Evolutionary conservation across 2,797 vertebrate species (phyloP).

Genomic region (Hippoglossus hippoglossus): DNA sequence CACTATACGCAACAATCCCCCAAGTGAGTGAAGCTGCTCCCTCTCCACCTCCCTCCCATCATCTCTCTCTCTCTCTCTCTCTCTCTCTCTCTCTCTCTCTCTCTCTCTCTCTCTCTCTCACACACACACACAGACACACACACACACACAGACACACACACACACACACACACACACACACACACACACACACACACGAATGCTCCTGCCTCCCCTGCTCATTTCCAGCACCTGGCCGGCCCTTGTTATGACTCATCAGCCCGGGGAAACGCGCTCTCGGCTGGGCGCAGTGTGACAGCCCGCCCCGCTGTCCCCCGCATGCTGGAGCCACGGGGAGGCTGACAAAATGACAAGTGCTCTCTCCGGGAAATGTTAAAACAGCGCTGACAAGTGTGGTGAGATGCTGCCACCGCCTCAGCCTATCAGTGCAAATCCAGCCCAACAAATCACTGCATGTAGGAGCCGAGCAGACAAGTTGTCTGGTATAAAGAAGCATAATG

Average conservation of each 20-base stretch:
- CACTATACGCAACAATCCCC: constrained; percentile 42
- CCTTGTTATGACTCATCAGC: constrained; percentile 76
- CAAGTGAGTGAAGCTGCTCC: constrained; percentile 47
- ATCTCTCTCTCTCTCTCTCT: constrained; percentile 21
- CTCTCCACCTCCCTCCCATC: background rate
- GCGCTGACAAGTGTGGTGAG: constrained; percentile 63
- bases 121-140: background rate
- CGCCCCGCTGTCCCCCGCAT: constrained; percentile 63
- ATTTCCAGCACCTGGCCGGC: constrained; percentile 65
- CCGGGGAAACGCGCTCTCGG: constrained; percentile 58
- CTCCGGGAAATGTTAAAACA: constrained; percentile 57
- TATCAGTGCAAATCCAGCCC: constrained; percentile 34
- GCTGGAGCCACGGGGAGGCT: constrained; percentile 68
- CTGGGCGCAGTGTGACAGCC: constrained; percentile 73
- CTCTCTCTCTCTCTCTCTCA: background rate
- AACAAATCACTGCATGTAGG: constrained; percentile 33
- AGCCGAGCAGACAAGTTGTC: constrained; percentile 23
- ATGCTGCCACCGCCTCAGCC: constrained; percentile 40
- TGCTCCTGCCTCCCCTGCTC: constrained; percentile 22
- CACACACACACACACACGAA: background rate
- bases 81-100: constrained; percentile 20
- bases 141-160: too few species aligned
- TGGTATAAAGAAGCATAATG: constrained; percentile 26
- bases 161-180: too few species aligned
- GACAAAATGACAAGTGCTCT: constrained; percentile 74